A percentile compares a stretch with the other conserved stretches of the same genome.
These are phyloP conservation scores for Drosophila fulvimacula DNA, from an alignment of 2,888 invertebrate species.

Conservation along the genomic window DNA sequence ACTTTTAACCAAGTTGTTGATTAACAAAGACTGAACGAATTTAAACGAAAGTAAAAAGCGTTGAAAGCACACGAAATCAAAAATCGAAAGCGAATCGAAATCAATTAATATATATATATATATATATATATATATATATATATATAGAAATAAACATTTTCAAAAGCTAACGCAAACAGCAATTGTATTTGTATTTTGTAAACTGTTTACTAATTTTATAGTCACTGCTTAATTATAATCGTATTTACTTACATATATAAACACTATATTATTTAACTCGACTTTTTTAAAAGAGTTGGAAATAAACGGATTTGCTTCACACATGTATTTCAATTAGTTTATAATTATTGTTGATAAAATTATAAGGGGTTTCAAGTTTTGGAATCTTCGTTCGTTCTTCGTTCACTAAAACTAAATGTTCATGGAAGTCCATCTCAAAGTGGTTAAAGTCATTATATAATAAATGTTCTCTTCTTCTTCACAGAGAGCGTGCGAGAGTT, in stretches of 20 bases:
- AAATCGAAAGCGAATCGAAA: conserved; percentile 22
- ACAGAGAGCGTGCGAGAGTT: conserved; percentile 26
- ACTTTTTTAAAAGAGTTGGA: conserved; percentile 13
- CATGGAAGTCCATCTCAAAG: conserved; percentile 10
- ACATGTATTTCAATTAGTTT: conserved; percentile 19
- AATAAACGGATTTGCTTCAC: conserved; percentile 44
- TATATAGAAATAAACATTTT: conserved; percentile 23
- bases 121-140: background rate
- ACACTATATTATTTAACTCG: conserved; percentile 33
- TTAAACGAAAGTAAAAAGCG: conserved; percentile 43
- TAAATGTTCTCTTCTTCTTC: conserved; percentile 16
- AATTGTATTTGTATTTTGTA: conserved; percentile 65
- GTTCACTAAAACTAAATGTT: conserved; percentile 17
- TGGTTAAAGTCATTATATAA: background rate
- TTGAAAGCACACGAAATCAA: conserved; percentile 25
- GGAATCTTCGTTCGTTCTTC: conserved; percentile 3
- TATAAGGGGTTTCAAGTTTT: conserved; percentile 3
- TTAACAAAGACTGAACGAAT: conserved; percentile 77
- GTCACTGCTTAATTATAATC: conserved; percentile 59
- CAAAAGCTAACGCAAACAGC: conserved; percentile 39
- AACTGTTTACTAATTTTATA: conserved; percentile 64
- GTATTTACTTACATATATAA: conserved; percentile 36
- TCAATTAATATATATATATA: conserved; percentile 5
- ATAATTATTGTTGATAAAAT: conserved; percentile 12
- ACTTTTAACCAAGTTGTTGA: conserved; percentile 65